Conservation (phyloP, 2,113 vertebrate species). For the Halichoerus grypus region DNA sequence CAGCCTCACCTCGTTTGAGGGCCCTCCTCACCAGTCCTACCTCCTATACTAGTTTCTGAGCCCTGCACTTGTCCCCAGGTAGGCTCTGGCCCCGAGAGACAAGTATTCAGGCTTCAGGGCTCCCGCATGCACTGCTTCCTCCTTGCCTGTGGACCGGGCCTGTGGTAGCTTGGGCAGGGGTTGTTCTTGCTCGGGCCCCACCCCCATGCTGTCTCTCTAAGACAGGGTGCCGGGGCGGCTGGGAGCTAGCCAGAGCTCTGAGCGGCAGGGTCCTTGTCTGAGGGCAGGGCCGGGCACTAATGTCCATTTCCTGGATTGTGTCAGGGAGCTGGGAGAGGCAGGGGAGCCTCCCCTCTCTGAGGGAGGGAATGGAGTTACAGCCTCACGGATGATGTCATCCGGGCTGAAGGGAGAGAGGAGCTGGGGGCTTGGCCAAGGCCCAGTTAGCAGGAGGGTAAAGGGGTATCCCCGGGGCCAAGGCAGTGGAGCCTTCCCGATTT, state of each 20-base stretch:
- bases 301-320: slow-evolving; percentile 12
- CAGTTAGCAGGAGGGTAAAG: neutral
- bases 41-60: neutral
- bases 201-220: neutral
- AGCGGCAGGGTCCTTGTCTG: neutral
- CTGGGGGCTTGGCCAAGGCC: neutral
- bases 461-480: neutral
- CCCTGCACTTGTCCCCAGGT: neutral
- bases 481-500: neutral
- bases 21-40: neutral
- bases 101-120: neutral
- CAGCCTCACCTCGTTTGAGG: neutral
- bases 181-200: neutral
- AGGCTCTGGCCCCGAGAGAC: neutral
- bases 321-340: neutral
- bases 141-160: neutral
- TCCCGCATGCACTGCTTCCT: neutral
- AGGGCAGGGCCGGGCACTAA: neutral
- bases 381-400: neutral
- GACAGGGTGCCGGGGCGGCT: neutral
- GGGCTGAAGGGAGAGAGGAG: neutral
- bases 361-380: neutral
- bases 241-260: neutral
- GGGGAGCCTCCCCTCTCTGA: neutral
- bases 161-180: neutral